phyloP scores from a whole-genome alignment of 2,113 vertebrate genomes.

The Microtus oregoni region DNA sequence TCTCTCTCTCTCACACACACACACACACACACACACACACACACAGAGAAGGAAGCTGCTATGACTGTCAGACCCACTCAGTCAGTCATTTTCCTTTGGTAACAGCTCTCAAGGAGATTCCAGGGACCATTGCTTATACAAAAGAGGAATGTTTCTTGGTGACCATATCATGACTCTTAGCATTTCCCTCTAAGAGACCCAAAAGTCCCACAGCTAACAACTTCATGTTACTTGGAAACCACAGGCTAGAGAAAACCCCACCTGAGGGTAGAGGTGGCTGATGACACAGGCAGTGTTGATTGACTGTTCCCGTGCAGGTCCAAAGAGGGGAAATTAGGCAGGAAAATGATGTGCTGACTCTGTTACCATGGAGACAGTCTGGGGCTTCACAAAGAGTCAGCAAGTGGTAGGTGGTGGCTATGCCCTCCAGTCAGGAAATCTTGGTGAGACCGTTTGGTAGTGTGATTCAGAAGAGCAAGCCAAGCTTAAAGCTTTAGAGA shows the following conservation, averaged over 20 bases:
- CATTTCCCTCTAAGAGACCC: background rate
- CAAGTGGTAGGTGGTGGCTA: background rate
- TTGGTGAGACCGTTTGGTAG: background rate
- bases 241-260: background rate
- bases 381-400: background rate
- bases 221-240: background rate
- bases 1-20: background rate
- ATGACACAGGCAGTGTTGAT: background rate
- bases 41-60: too few species aligned
- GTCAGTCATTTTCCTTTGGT: background rate
- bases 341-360: background rate
- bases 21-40: too few species aligned
- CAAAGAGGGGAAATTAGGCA: background rate
- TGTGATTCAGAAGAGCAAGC: too few species aligned
- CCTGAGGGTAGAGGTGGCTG: background rate
- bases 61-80: background rate
- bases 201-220: background rate
- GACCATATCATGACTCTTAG: background rate
- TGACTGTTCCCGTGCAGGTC: background rate
- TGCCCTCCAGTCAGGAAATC: background rate
- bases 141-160: background rate
- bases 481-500: background rate
- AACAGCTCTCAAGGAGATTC: background rate
- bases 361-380: conserved; percentile 33
- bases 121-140: background rate